Percentiles rank a stretch among this genome's conserved stretches.
Evolutionary conservation across 2,797 vertebrate species (phyloP).

Genomic region (Loriculus beryllinus): DNA sequence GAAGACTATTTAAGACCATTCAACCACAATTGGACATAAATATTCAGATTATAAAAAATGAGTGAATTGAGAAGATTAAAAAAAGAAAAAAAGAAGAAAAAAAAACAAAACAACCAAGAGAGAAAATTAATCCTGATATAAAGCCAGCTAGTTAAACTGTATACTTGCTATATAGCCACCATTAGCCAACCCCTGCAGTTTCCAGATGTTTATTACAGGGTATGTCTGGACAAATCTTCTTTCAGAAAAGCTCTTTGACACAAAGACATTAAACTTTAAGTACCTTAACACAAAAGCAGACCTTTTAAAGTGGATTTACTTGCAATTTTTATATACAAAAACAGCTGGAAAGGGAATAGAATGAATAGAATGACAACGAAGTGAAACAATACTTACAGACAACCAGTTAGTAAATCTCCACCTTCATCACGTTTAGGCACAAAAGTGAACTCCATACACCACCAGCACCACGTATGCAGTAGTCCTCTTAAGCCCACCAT

Average conservation of each 20-base stretch:
- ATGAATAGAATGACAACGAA: conserved; percentile 26
- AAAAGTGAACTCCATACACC: background rate
- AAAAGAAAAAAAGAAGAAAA: no score
- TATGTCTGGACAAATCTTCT: conserved; percentile 38
- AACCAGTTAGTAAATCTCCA: conserved; percentile 13
- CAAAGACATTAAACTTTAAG: conserved; percentile 28
- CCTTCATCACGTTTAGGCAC: background rate
- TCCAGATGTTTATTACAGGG: conserved; percentile 52
- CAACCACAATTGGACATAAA: background rate
- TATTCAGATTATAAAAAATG: background rate
- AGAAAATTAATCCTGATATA: background rate
- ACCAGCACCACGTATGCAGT: background rate
- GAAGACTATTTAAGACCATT: background rate
- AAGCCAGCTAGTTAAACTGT: background rate
- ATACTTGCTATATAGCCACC: background rate
- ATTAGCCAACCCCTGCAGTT: conserved; percentile 6
- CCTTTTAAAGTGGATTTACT: conserved; percentile 34
- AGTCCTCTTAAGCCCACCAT: background rate
- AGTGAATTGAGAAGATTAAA: background rate
- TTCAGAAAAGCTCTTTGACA: conserved; percentile 42
- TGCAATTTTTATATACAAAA: background rate
- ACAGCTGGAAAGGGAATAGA: conserved; percentile 26
- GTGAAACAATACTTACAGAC: conserved; percentile 29
- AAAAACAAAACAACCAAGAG: background rate
- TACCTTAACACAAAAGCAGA: conserved; percentile 27